Conservation (phyloP, 2,113 vertebrate genomes). For the Sebastes fasciatus region DNA sequence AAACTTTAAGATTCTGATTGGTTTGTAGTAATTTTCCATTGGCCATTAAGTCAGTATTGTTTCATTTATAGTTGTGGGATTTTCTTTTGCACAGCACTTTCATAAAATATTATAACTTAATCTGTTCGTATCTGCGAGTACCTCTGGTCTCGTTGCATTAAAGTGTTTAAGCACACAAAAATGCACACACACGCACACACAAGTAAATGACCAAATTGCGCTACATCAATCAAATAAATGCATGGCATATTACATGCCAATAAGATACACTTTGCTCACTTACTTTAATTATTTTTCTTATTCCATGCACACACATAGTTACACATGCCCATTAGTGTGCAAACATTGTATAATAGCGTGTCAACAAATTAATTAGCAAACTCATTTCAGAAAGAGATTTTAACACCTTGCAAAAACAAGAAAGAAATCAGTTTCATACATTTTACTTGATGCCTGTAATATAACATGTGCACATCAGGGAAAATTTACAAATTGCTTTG, state of each 20-base stretch:
- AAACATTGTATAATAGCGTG: background rate
- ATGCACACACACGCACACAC: background rate
- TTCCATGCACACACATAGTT: background rate
- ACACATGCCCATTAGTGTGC: conserved; percentile 7
- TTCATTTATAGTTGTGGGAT: background rate
- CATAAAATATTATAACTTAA: too few species aligned
- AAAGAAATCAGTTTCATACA: background rate
- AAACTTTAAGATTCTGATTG: background rate
- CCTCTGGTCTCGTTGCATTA: background rate
- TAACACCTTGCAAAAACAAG: background rate
- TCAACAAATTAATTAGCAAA: conserved; percentile 18
- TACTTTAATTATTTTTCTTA: conserved; percentile 5
- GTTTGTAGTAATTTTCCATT: background rate
- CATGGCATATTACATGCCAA: conserved; percentile 4
- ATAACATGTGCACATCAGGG: background rate
- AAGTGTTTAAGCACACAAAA: background rate
- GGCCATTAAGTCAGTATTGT: background rate
- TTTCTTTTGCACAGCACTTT: background rate
- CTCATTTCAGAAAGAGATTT: background rate
- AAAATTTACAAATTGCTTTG: background rate
- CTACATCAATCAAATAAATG: background rate
- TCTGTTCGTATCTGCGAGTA: background rate
- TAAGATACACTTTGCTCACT: conserved; percentile 6
- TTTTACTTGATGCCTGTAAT: background rate
- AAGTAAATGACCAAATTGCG: background rate